phyloP scores from a whole-genome alignment of 2,888 invertebrate genomes.

The Candidula unifasciata region DNA sequence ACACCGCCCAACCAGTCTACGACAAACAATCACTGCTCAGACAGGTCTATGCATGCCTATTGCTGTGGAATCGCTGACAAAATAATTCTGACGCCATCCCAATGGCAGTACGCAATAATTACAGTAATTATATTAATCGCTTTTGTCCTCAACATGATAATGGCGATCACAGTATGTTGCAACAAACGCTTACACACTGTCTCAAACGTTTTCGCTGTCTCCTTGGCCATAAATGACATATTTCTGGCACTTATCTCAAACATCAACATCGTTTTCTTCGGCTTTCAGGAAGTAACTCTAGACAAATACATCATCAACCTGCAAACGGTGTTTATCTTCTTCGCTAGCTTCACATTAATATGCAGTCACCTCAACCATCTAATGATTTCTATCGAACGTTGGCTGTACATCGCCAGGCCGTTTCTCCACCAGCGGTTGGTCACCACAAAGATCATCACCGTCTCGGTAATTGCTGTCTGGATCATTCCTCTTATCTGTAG shows the following conservation, averaged over 20 bases:
- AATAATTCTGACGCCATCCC: no score
- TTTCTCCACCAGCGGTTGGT: not conserved
- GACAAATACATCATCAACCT: not conserved
- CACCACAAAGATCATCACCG: not conserved
- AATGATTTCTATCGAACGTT: conserved; percentile 7
- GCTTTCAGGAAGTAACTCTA: not conserved
- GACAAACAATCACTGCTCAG: no score
- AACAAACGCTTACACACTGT: not conserved
- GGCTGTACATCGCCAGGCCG: conserved; percentile 21
- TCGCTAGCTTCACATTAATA: not conserved
- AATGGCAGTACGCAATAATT: not conserved
- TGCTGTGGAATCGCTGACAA: no score
- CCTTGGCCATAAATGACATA: not conserved
- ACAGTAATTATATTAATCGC: not conserved
- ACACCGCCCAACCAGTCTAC: no score
- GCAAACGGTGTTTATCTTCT: not conserved
- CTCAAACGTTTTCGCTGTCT: not conserved
- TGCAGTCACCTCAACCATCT: conserved; percentile 5
- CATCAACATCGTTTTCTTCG: not conserved
- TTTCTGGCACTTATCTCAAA: not conserved
- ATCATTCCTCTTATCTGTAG: not conserved
- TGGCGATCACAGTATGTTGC: not conserved
- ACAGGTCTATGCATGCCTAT: no score
- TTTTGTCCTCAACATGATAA: not conserved
- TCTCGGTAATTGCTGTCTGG: not conserved